Evolutionary conservation across 2,113 vertebrate genomes (phyloP).

Genomic region (Pollimyrus isidori): DNA sequence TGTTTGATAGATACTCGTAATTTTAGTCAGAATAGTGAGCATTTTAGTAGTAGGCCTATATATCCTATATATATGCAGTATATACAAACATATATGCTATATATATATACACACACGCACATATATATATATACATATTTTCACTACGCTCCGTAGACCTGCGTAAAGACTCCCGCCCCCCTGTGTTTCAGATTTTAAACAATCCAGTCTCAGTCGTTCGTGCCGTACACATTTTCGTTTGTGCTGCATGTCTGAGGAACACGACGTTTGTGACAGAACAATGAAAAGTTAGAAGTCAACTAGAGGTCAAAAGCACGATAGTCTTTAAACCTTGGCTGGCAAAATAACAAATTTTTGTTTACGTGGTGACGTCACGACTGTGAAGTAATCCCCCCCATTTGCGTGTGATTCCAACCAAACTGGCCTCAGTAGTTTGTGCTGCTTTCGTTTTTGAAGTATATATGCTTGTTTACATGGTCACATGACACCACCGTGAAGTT

Average conservation of each 20-base stretch:
- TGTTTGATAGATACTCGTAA: not conserved
- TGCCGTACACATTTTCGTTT: not conserved
- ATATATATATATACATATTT: no score
- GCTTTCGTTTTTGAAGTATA: not conserved
- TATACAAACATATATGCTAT: no score
- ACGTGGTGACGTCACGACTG: not conserved
- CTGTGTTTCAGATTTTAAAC: not conserved
- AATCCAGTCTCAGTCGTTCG: not conserved
- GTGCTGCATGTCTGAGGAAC: not conserved
- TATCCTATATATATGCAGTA: no score
- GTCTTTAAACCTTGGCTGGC: no score
- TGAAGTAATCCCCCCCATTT: not conserved
- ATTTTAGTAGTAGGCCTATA: not conserved
- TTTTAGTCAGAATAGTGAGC: not conserved
- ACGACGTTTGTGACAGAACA: no score
- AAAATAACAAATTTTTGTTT: not conserved
- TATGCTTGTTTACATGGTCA: not conserved
- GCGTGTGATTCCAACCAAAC: not conserved
- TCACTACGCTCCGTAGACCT: no score
- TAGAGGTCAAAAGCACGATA: no score
- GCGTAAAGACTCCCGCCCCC: not conserved
- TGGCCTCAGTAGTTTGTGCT: not conserved
- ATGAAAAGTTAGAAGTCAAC: no score
- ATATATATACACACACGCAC: no score
- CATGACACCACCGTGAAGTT: not conserved